Evolutionary conservation across 2,113 vertebrate species (phyloP), one percentile per base, ranked within the genome.

Genomic region (Amphilophus citrinellus): DNA sequence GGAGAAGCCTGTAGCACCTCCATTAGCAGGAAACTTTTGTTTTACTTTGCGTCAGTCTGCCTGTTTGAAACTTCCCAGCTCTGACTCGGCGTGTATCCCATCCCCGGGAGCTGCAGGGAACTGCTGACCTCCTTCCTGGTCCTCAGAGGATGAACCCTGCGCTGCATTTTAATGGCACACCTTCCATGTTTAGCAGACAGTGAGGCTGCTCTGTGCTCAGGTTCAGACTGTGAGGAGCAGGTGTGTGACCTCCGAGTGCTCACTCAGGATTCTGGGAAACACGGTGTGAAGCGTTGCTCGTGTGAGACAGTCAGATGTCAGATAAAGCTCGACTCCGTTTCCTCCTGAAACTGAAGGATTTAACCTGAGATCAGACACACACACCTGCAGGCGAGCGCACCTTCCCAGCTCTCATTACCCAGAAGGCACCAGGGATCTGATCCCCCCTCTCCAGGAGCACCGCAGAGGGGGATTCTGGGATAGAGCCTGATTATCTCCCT

Each of bases 371-470:
- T 71, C 85, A 90, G 71, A 80, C 63, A 35, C 75, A 86, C 77
- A 79, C 82, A 85, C 87, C 80, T 71, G 61, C 27, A 50, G 78
- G 62, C 30, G 3, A 7, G 50, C 60, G 78, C 81, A 27, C 20
- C 24, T 44, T 84, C 86, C 76, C 85, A 79, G 79, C 65, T 86
- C 77, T 93, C 87, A 92, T 89, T 92, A 93, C 90, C 89, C 63
- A 93, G n/a, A 88, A 91, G 10, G 65, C 90, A 90, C 73, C 77
- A 17, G 87, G 87, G 87, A 82, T 24, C 65, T 80, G 77, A 63
- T 39, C 15, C 42, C 53, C 27, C 27, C 73, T 63, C 75, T 65
- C 47, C 76, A 76, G 71, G 66, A 84, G 75, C 37, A 57, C 14
- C 24, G 20, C 85, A 87, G 77, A 86, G 61, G 66, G 77, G 86